These are phyloP conservation scores for Vulpes lagopus DNA, from an alignment of 2,113 vertebrate species.

Conservation along the genomic window DNA sequence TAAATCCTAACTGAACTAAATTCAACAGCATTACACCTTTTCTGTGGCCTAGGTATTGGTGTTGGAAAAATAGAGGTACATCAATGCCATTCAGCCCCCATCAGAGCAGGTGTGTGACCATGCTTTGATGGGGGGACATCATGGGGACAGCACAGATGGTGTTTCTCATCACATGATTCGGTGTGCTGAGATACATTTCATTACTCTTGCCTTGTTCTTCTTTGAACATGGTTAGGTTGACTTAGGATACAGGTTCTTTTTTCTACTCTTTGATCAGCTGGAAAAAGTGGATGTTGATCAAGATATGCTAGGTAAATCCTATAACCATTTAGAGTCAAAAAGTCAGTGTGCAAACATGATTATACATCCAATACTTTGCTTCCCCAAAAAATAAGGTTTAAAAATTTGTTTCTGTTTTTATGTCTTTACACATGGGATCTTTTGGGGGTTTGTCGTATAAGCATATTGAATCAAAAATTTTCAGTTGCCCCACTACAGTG, in stretches of 20 bases:
- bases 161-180: background rate
- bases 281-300: constrained; percentile 24
- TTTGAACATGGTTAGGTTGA: background rate
- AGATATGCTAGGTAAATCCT: constrained; percentile 34
- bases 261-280: constrained; percentile 11
- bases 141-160: too few species aligned
- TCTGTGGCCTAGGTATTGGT: background rate
- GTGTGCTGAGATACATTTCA: background rate
- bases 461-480: background rate
- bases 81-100: rapidly evolving
- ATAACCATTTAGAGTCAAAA: background rate
- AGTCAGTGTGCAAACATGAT: background rate
- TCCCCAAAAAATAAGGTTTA: background rate
- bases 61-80: background rate
- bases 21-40: rapidly evolving
- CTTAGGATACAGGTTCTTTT: background rate
- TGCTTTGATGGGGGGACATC: rapidly evolving
- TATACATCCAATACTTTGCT: background rate
- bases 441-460: background rate
- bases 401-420: background rate
- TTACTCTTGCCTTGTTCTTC: background rate
- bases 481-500: background rate
- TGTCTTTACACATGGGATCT: background rate
- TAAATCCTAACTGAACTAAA: background rate
- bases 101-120: background rate